phyloP scores from a whole-genome alignment of 2,888 invertebrate species.

The Physocephala rufipes region DNA sequence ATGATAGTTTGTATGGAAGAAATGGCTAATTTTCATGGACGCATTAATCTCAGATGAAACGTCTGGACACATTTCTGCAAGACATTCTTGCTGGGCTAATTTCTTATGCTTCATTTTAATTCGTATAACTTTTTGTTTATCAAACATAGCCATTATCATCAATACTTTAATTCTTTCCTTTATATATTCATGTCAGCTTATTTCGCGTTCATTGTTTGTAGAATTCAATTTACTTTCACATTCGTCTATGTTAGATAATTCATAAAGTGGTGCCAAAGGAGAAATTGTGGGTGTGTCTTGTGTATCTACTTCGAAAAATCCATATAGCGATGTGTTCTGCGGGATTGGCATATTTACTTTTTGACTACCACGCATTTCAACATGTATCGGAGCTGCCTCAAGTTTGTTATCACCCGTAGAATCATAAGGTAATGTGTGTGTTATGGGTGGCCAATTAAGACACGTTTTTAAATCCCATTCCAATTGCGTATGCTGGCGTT shows the following conservation, averaged over 20 bases:
- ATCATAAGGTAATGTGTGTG: constrained; percentile 54
- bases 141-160: too few species aligned
- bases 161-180: background rate
- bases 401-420: background rate
- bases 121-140: too few species aligned
- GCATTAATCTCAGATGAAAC: too few species aligned
- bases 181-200: background rate
- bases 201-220: background rate
- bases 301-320: constrained; percentile 27
- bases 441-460: constrained; percentile 74
- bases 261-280: background rate
- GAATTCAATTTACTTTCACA: background rate
- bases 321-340: constrained; percentile 29
- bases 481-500: constrained; percentile 73
- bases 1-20: too few species aligned
- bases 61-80: too few species aligned
- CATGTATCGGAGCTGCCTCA: constrained; percentile 24
- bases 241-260: background rate
- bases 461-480: constrained; percentile 70
- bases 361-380: constrained; percentile 28
- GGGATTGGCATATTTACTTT: constrained; percentile 28
- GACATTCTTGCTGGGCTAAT: too few species aligned
- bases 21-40: too few species aligned
- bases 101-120: too few species aligned
- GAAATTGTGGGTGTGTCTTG: background rate